Percentiles rank a stretch among this genome's conserved stretches.
phyloP scores from a whole-genome alignment of 2,113 vertebrate species.

The Misgurnus mizolepis region DNA sequence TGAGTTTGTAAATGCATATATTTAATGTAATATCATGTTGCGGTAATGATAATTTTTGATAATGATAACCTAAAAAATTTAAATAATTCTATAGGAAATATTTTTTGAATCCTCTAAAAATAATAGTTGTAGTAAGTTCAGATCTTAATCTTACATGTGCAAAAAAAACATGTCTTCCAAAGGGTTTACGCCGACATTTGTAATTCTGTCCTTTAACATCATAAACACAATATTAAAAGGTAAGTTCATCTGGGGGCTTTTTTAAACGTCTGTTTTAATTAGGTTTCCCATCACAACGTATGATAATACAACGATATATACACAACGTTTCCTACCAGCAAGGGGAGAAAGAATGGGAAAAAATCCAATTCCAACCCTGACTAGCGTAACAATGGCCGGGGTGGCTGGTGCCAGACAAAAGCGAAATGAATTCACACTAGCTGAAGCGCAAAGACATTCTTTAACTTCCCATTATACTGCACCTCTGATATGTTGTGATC shows the following conservation, averaged over 20 bases:
- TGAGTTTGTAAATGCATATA: no score
- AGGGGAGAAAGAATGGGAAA: constrained; percentile 15
- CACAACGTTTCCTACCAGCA: constrained; percentile 22
- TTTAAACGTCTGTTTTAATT: constrained; percentile 57
- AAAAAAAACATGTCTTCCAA: no score
- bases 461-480: constrained; percentile 55
- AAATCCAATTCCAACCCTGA: constrained; percentile 58
- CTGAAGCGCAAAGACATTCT: constrained; percentile 54
- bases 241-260: constrained; percentile 45
- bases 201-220: constrained; percentile 28
- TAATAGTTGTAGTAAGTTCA: no score
- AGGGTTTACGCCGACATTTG: not conserved
- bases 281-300: constrained; percentile 55
- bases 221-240: constrained; percentile 7
- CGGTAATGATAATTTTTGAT: no score
- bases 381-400: constrained; percentile 48
- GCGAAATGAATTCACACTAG: constrained; percentile 56
- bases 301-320: not conserved
- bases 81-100: no score
- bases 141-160: no score
- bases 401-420: constrained; percentile 53
- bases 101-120: no score
- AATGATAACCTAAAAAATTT: no score
- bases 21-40: no score
- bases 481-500: constrained; percentile 55